A percentile compares a stretch with the other conserved stretches of the same genome.
Evolutionary conservation across 2,797 vertebrate species (phyloP).

Genomic region (Melanotaenia nigrans): DNA sequence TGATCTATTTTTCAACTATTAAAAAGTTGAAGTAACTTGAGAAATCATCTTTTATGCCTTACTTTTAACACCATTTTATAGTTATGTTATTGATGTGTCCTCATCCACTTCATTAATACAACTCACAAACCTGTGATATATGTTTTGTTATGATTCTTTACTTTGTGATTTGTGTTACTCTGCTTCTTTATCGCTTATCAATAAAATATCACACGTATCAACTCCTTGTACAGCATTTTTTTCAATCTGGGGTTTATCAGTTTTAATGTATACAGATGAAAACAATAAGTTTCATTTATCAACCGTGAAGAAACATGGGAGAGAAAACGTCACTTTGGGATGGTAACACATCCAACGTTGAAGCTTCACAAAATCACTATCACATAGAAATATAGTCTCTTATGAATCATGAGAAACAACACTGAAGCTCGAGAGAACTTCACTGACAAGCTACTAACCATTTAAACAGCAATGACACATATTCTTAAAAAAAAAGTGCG

Average conservation of each 20-base stretch:
- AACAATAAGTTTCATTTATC: slow-evolving; percentile 39
- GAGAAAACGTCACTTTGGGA: slow-evolving; percentile 37
- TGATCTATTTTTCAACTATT: slow-evolving; percentile 75
- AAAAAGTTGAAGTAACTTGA: slow-evolving; percentile 78
- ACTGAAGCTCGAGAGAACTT: slow-evolving; percentile 56
- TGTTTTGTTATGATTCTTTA: slow-evolving; percentile 77
- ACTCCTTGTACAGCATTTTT: slow-evolving; percentile 17
- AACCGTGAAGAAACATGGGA: slow-evolving; percentile 41
- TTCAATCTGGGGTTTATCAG: slow-evolving; percentile 44
- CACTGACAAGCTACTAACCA: slow-evolving; percentile 55
- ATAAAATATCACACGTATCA: slow-evolving; percentile 73
- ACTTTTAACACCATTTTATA: slow-evolving; percentile 72
- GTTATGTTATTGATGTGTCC: slow-evolving; percentile 71
- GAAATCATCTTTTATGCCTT: slow-evolving; percentile 73
- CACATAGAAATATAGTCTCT: slow-evolving; percentile 52
- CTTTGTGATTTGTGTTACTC: slow-evolving; percentile 78
- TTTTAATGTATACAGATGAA: slow-evolving; percentile 64
- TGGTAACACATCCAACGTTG: slow-evolving; percentile 48
- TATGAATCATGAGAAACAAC: slow-evolving; percentile 65
- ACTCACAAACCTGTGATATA: slow-evolving; percentile 78
- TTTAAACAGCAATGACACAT: slow-evolving; percentile 56
- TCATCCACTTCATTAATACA: slow-evolving; percentile 75
- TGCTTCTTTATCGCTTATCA: slow-evolving; percentile 74
- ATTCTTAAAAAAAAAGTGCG: slow-evolving; percentile 57
- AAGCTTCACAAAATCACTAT: slow-evolving; percentile 57